Base-by-base conservation (phyloP, 2,888 invertebrate species). In the Julus scanicus region DNA sequence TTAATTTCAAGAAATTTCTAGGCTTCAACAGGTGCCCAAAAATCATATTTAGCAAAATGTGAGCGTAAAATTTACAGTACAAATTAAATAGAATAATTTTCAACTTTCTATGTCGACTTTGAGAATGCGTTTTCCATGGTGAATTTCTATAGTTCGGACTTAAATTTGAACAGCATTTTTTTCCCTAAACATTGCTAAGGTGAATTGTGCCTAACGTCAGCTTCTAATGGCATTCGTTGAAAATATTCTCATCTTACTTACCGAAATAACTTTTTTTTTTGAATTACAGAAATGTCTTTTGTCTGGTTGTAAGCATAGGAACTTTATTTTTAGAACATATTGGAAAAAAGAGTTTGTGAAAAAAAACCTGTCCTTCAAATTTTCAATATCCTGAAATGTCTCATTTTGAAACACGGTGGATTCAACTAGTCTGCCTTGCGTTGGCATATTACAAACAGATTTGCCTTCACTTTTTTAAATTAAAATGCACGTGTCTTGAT, bases 381-480 rank as follows among this genome's bases (percentile, higher is more conserved):
- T 63, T 63, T 53, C 57, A 63, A 63, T 63, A 63, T 63, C 57
- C 57, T 63, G 57, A 63, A n/a, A 63, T n/a, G 57, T n/a, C 57
- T 63, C 57, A n/a, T 63, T 63, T 63, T n/a, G 57, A 63, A n/a
- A n/a, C n/a, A 53, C 57, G 57, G n/a, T 63, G 57, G n/a, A 17
- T n/a, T 63, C 57, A 63, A 6, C 15, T 63, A 63, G 57, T n/a
- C n/a, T 63, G 57, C n/a, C n/a, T 63, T 17, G 2, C 11, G 6
- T 63, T 71, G n/a, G n/a, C 71, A 20, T 71, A 71, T 20, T 20
- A 20, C 71, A n/a, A n/a, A n/a, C n/a, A n/a, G n/a, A n/a, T 20
- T n/a, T 1, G 6, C n/a, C 9, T 8, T 0, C 8, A 8, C n/a
- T 20, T n/a, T 63, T 63, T 63, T n/a, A n/a, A 63, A 63, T 63